phyloP scores from a whole-genome alignment of 1,140 invertebrate species.

The Sycobia sp. region DNA sequence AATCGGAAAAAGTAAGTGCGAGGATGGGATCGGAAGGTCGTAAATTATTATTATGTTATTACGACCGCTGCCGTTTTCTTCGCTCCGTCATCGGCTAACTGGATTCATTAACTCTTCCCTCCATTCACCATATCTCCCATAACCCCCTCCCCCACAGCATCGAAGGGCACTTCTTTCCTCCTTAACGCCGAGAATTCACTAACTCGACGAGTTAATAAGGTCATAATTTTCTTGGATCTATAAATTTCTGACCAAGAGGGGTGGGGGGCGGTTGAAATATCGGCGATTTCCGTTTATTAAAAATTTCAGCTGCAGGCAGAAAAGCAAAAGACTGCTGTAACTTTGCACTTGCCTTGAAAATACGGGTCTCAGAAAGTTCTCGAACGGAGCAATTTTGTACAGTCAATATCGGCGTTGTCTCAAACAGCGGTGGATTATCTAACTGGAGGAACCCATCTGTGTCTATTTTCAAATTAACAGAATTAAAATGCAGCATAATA shows the following conservation, averaged over 20 bases:
- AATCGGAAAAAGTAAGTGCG: not conserved
- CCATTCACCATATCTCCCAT: not conserved
- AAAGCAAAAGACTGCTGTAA: too few relatives aligned
- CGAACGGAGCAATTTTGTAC: too few relatives aligned
- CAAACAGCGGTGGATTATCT: too few relatives aligned
- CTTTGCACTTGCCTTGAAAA: too few relatives aligned
- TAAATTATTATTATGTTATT: slow-evolving; percentile 23
- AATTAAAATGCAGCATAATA: too few relatives aligned
- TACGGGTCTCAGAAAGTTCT: too few relatives aligned
- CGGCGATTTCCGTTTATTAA: not conserved
- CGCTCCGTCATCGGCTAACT: slow-evolving; percentile 25
- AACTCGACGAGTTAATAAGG: slow-evolving; percentile 4
- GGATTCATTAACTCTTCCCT: slow-evolving; percentile 19
- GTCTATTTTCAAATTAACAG: too few relatives aligned
- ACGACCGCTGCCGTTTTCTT: slow-evolving; percentile 18
- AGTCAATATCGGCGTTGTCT: too few relatives aligned
- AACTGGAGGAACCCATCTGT: too few relatives aligned
- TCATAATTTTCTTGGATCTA: slow-evolving; percentile 20
- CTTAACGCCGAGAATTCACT: slow-evolving; percentile 9
- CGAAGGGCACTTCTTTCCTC: not conserved
- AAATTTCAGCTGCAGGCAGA: too few relatives aligned
- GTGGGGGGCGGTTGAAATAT: not conserved
- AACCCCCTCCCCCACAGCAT: not conserved
- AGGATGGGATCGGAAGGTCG: slow-evolving; percentile 4
- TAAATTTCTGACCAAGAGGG: slow-evolving; percentile 10